Base-by-base conservation (phyloP, 2,888 invertebrate genomes). In the Ferdinandea cuprea region DNA sequence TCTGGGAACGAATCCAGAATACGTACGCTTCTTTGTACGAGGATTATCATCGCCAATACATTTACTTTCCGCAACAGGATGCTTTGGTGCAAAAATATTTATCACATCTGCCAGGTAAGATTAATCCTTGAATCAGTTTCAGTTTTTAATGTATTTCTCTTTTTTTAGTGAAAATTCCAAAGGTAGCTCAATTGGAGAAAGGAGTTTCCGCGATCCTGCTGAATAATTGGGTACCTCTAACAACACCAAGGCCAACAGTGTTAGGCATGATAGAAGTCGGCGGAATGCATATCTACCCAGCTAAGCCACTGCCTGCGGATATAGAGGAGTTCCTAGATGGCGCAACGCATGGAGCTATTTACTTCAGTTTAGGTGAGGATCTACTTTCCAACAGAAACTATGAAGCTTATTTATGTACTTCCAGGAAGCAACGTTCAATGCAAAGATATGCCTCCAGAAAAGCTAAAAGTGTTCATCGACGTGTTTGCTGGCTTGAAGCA, bases 1-100 rank as follows among this genome's bases (percentile, higher is more conserved):
- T 94, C 81, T 88, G 89, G 86, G 91, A 92, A 85, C 88, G 94
- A 83, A 48, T 93, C 0, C 87, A 90, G 25, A 94, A 93, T 86
- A 89, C 92, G 0, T 90, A 91, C 1, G 86, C 87, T 2, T 88
- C 89, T 0, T 59, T 91, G 1, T 89, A 88, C 40, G 89, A 91
- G 42, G 88, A 91, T 21, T 68, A 87, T 1, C 85, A 88, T 52
- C 85, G 91, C 1, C 86, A 88, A 52, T 87, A 86, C 56, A 87
- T 86, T 35, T 89, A 89, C 71, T 88, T 91, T 40, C 90, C 91
- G 1, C 87, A 89, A 86, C 91, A 91, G 86, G 90, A 91, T 85
- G 85, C 87, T 21, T 46, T 90, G 40, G 88, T 89, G 1, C 37
- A 86, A 35, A 86, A 88, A 61, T 89, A 89, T 79, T 89, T 91